These are phyloP conservation scores for Empidonax traillii DNA, from an alignment of 2,113 vertebrate genomes.

Conservation along the genomic window DNA sequence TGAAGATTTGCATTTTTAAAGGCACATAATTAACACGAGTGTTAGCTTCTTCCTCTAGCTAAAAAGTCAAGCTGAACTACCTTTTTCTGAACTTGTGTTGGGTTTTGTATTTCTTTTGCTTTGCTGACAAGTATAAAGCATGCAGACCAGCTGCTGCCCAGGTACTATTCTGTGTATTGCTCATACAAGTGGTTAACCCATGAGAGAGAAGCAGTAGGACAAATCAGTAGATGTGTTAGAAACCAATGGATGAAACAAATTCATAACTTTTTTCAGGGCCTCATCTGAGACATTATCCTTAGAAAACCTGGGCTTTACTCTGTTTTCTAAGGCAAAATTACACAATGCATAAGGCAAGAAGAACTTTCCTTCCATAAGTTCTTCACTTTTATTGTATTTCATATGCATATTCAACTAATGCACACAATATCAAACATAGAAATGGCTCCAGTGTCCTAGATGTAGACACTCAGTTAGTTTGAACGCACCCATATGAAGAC, in stretches of 20 bases:
- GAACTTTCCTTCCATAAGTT: neutral
- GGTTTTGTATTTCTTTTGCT: neutral
- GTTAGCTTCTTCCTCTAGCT: conserved; percentile 23
- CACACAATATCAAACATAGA: neutral
- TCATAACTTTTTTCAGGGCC: neutral
- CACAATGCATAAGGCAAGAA: neutral
- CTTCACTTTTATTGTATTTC: neutral
- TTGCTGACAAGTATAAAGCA: neutral
- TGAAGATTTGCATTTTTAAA: conserved; percentile 55
- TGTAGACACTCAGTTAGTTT: neutral
- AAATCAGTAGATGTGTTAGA: neutral
- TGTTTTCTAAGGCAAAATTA: neutral
- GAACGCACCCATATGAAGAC: neutral
- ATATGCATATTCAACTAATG: neutral
- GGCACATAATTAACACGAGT: conserved; percentile 26
- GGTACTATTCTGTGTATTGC: neutral
- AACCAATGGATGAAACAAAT: neutral
- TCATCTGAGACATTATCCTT: neutral
- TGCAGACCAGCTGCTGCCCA: neutral
- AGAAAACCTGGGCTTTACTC: neutral
- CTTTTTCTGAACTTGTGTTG: neutral
- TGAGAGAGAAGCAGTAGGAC: neutral
- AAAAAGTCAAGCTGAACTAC: conserved; percentile 21
- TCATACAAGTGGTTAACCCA: neutral
- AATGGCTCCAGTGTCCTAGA: neutral